Base-by-base conservation (phyloP, 2,888 invertebrate species). In the Ormia ochracea region DNA sequence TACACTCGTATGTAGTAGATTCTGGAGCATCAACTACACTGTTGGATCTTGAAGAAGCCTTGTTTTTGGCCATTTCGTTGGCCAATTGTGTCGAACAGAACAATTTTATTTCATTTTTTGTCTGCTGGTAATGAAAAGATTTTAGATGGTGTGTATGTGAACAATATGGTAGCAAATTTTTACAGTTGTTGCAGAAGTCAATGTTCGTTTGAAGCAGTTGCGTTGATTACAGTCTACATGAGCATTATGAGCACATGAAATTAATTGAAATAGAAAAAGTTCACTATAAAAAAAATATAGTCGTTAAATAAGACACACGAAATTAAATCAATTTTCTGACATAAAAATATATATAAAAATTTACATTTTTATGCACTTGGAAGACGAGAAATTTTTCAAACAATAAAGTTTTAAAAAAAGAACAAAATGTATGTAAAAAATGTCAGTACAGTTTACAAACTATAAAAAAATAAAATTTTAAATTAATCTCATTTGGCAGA, bases 201-300 rank as follows among this genome's bases (percentile, higher is more conserved):
- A 48, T 58, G 38, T 65, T 58, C 48, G 1, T n/a, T 38, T 28
- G 28, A 56, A 56, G 48, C 48, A 45, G 19, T 65, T 63, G 19
- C 65, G 48, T 65, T 74, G 73, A 74, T 74, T 65, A 48, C 38
- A 58, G 65, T 45, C 48, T 58, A 58, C 56, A 65, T 65, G 65
- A 56, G 17, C 28, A 23, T 52, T 31, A 9, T 1, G 6, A 41
- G 56, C n/a, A 17, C 17, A 52, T 41, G 17, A 52, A 61, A 68
- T 68, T 43, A 45, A 43, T 68, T 23, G n/a, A 68, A 56, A 68
- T 6, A 43, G 21, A 43, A 23, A 14, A 17, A 56, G 54, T 31
- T 23, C 17, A 31, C 2, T 43, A 48, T 31, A 36, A 12, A 4
- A 6, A 6, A n/a, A n/a, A n/a, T n/a, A n/a, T n/a, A n/a, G n/a